Evolutionary conservation across 2,113 vertebrate genomes (phyloP).

Genomic region (Psilopogon haemacephalus): DNA sequence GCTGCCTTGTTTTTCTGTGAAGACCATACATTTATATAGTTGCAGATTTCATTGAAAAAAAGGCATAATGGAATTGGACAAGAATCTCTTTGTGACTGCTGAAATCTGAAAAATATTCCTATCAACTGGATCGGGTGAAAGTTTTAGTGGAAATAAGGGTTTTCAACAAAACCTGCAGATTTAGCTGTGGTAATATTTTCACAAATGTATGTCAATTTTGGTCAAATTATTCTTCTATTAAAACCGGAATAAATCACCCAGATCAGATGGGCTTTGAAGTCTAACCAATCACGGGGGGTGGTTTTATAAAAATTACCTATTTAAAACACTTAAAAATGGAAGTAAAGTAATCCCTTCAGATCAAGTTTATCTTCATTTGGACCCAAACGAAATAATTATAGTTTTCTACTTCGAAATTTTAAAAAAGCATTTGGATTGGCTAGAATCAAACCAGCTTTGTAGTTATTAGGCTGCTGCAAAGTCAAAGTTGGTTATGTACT

Average conservation of each 20-base stretch:
- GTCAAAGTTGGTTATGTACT: background rate
- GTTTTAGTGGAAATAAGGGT: background rate
- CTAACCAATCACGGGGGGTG: background rate
- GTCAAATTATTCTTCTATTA: background rate
- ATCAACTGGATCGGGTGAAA: background rate
- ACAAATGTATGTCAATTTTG: background rate
- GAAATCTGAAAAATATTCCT: background rate
- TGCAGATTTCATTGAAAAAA: background rate
- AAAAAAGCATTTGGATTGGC: background rate
- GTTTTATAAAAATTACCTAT: background rate
- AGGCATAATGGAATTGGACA: background rate
- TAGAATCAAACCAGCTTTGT: background rate
- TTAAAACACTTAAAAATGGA: background rate
- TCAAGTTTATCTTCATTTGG: background rate
- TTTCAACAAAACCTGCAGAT: background rate
- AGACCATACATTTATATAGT: background rate
- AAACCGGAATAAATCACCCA: background rate
- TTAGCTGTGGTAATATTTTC: background rate
- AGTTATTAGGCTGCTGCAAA: background rate
- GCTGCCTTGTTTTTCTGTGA: background rate
- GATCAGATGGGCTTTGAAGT: background rate
- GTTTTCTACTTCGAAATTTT: background rate
- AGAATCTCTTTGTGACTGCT: background rate
- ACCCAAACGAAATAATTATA: background rate
- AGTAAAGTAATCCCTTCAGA: background rate